Base-by-base conservation (phyloP, 2,113 vertebrate genomes). In the Rhadina sibilatrix region DNA sequence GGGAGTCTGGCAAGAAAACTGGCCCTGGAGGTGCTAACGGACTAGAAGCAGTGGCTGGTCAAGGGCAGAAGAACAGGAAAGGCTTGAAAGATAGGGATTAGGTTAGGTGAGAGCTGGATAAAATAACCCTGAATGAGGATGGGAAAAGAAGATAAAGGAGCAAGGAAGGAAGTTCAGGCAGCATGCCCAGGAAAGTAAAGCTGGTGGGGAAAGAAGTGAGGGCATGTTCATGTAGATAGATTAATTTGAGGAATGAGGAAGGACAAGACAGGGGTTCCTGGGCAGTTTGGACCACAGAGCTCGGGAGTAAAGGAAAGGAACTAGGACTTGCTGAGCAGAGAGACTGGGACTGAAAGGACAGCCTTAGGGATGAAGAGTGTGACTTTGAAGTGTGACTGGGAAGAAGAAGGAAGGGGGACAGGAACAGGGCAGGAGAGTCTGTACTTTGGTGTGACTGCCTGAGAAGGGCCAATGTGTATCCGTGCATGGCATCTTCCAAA, bases 1-100 rank as follows among this genome's bases (percentile, higher is more conserved):
- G 12, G 40, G 54, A 70, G 25, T 54, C 11, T 24, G 27, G 21
- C 23, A 57, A 69, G 20, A 53, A 46, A 69, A 61, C 19, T 31
- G 27, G 2, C 6, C 30, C 38, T 0, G 2, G n/a, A 68, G 30
- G 16, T 6, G 4, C 40, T 61, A 5, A 28, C 9, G 53, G 61
- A 52, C 16, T 10, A 22, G 31, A n/a, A 22, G 21, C 10, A 60
- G 17, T 22, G 66, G 10, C 53, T 85, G n/a, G 20, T 40, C 37
- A 49, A 46, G 57, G 31, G 10, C 5, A 1, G 20, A 76, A 68
- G 44, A 78, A 53, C 20, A 80, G 30, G 12, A 44, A 69, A 44
- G 60, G 11, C 15, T 68, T 35, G 28, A 11, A 77, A 44, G 4
- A 9, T 44, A 13, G 9, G 22, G 42, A 59, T 83, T 61, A 66